These are phyloP conservation scores for Pimpla rufipes DNA, from an alignment of 2,888 invertebrate species.

Conservation along the genomic window DNA sequence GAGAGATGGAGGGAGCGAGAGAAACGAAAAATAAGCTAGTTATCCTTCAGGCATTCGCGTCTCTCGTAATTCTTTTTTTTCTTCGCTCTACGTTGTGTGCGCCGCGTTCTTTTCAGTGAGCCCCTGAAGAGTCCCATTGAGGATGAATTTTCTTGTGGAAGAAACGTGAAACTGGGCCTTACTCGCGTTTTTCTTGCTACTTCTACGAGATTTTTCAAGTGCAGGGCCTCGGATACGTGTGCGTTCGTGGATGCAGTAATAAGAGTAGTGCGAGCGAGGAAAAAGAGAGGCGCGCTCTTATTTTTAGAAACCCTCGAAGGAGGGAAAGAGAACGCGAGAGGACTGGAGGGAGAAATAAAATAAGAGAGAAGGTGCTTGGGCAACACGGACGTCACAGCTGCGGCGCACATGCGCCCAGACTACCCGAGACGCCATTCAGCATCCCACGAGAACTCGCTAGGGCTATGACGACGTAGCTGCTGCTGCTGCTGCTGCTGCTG, in stretches of 20 bases:
- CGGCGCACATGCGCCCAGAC: slow-evolving; percentile 79
- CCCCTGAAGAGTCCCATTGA: slow-evolving; percentile 8
- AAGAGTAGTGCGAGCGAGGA: slow-evolving; percentile 24
- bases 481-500: slow-evolving; percentile 26
- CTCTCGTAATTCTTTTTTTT: slow-evolving; percentile 14
- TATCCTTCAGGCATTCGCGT: slow-evolving; percentile 9
- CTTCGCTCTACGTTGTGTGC: background rate
- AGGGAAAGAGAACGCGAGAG: slow-evolving; percentile 24
- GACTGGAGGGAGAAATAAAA: slow-evolving; percentile 20
- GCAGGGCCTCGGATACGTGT: slow-evolving; percentile 44
- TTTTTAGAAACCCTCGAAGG: slow-evolving; percentile 79
- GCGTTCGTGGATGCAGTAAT: slow-evolving; percentile 33
- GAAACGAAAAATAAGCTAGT: slow-evolving; percentile 13
- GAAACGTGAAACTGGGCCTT: slow-evolving; percentile 15
- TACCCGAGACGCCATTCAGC: slow-evolving; percentile 74
- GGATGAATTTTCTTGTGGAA: slow-evolving; percentile 17
- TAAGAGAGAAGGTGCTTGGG: slow-evolving; percentile 56
- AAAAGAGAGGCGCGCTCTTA: slow-evolving; percentile 72
- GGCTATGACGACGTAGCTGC: slow-evolving; percentile 50
- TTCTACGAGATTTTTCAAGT: slow-evolving; percentile 48
- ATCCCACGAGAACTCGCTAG: slow-evolving; percentile 68
- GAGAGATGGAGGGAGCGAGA: background rate
- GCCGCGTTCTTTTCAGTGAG: background rate
- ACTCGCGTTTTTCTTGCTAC: background rate
- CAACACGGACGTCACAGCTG: slow-evolving; percentile 77